Base-by-base conservation (phyloP, 2,888 invertebrate species). In the Antitype chi region DNA sequence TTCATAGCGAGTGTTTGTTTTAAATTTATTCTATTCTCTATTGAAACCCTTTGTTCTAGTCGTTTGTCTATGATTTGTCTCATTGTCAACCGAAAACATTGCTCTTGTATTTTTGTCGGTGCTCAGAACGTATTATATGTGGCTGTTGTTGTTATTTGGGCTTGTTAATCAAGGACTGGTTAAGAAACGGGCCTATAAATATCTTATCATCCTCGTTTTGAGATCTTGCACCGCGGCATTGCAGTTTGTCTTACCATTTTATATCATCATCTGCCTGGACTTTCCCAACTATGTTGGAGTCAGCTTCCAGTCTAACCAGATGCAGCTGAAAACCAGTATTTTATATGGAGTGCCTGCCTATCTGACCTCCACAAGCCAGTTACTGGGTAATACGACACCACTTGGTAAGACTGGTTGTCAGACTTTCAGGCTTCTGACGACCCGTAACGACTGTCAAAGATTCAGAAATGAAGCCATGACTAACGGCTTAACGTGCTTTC, bases 21-120 rank as follows among this genome's bases (percentile, higher is more conserved):
- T 93, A 90, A 93, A 91, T 94, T 92, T 84, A 84, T 91, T 94
- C 95, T 94, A 95, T 96, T 95, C 90, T 95, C 94, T 94, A 94
- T 93, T 94, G 89, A 92, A 94, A 92, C 93, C 94, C 94, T 95
- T 96, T 96, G 96, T 96, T 94, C 92, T 92, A 90, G 87, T 88
- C 92, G 93, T 92, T 93, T 93, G 91, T 92, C 90, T 91, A 90
- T 88, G 88, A 90, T 89, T 87, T 87, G 92, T 93, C 90, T 94
- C 92, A 94, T 94, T 95, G 95, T 93, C 89, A 93, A 92, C 89
- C 88, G 89, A 94, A 94, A 94, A 95, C 95, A 95, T 93, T 89
- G 91, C 91, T 89, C 88, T 92, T 92, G 93, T 93, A 92, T 92
- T 92, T 92, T 90, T 81, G 90, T 90, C 85, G 89, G 76, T 85